Evolutionary conservation across 2,797 vertebrate genomes (phyloP), one percentile per base, ranked within the genome.

Genomic region (Syndactyla subalaris): DNA sequence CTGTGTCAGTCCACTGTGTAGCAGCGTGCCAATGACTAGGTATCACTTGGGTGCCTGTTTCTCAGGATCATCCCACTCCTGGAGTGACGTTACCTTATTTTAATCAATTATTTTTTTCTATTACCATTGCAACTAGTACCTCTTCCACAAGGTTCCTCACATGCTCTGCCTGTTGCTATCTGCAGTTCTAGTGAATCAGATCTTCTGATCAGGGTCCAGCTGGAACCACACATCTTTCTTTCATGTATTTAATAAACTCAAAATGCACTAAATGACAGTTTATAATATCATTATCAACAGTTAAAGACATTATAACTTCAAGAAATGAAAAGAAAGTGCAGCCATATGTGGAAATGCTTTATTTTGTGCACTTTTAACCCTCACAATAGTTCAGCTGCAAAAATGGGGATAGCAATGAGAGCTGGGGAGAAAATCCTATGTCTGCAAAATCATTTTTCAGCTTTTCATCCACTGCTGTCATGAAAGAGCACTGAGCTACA

Each of bases 201-300:
- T 76, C 90, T 63, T 97, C 96, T 86, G 94, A 95, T 96, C 93
- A 91, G 89, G 32, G 59, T 92, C 93, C 92, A 96, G 94, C 94
- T 94, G 97, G 94, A 95, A 63, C 43, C 83, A 91, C 62, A 92
- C 88, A 93, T 93, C 94, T 96, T 97, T 96, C 95, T 94, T 97
- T 97, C 96, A 96, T 97, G 96, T 94, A 97, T 97, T 96, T 98
- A 97, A 98, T 97, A 95, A 87, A 96, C 96, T 97, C 96, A 97
- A 97, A 98, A 96, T 94, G 85, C 97, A 96, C 97, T 98, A 98
- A 98, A 98, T 98, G 97, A 98, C 97, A 98, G 97, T 97, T 98
- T 98, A 98, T 98, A 98, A 98, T 98, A 98, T 98, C 97, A 98
- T 98, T 98, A 98, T 98, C 97, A 97, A 98, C 97, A 98, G 98